These are phyloP conservation scores for Manis pentadactyla DNA, from an alignment of 2,797 vertebrate species.

Conservation along the genomic window DNA sequence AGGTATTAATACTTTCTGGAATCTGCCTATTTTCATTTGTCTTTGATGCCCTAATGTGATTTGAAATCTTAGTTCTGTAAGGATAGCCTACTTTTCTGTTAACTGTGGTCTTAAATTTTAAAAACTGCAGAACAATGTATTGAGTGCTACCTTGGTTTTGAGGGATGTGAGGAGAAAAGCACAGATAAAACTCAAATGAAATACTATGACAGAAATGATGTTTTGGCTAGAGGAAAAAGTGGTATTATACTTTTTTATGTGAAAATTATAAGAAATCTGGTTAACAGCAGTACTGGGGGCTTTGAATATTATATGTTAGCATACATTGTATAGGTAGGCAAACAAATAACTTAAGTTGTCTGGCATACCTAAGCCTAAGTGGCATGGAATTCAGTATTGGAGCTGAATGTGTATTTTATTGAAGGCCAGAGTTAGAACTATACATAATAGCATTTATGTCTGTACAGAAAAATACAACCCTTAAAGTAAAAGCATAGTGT, in stretches of 20 bases:
- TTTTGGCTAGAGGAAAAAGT: constrained; percentile 20
- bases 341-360: neutral
- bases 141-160: constrained; percentile 34
- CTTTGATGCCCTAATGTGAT: constrained; percentile 42
- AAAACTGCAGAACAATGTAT: neutral
- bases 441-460: neutral
- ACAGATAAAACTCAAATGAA: constrained; percentile 15
- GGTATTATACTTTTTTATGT: constrained; percentile 17
- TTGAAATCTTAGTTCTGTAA: constrained; percentile 49
- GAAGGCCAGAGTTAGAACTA: constrained; percentile 6
- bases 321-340: neutral
- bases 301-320: neutral
- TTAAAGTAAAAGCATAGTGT: constrained; percentile 28
- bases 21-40: constrained; percentile 30
- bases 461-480: neutral
- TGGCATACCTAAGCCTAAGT: neutral
- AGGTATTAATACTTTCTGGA: constrained; percentile 8
- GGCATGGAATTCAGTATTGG: constrained; percentile 15
- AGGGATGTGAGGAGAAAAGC: neutral
- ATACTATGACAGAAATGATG: neutral
- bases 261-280: constrained; percentile 41
- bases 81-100: constrained; percentile 25
- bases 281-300: neutral
- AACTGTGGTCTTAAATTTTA: constrained; percentile 23
- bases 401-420: constrained; percentile 9